Evolutionary conservation across 1,140 invertebrate genomes (phyloP).

Genomic region (Bombus fervidus): DNA sequence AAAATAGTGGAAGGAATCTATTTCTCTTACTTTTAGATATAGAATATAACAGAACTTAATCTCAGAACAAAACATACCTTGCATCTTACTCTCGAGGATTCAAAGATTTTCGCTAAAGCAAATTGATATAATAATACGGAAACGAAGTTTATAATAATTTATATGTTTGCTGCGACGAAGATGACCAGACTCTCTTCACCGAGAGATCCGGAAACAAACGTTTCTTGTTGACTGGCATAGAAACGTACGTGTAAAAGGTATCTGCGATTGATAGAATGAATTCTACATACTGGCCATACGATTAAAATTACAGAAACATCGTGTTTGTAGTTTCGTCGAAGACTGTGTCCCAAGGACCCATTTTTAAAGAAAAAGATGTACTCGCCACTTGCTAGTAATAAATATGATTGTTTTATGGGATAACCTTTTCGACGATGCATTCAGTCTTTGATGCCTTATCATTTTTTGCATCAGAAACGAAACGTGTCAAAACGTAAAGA

Average conservation of each 20-base stretch:
- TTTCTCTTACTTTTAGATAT: not conserved
- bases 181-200: not conserved
- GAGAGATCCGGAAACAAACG: not conserved
- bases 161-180: too few relatives aligned
- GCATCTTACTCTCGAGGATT: not conserved
- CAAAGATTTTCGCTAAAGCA: not conserved
- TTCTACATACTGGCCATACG: constrained; percentile 44
- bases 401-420: constrained; percentile 48
- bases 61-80: not conserved
- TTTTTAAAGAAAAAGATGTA: not conserved
- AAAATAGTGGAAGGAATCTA: not conserved
- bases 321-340: constrained; percentile 26
- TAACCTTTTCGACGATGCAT: constrained; percentile 33
- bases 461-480: constrained; percentile 13
- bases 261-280: not conserved
- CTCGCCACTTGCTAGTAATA: constrained; percentile 18
- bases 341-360: not conserved
- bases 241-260: not conserved
- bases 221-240: not conserved
- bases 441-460: constrained; percentile 57
- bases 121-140: not conserved
- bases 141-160: constrained; percentile 6
- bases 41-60: not conserved
- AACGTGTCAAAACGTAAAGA: constrained; percentile 42
- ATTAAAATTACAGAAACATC: constrained; percentile 30